Evolutionary conservation across 2,113 vertebrate genomes (phyloP), one percentile per base, ranked within the genome.

Genomic region (Camarhynchus parvulus): DNA sequence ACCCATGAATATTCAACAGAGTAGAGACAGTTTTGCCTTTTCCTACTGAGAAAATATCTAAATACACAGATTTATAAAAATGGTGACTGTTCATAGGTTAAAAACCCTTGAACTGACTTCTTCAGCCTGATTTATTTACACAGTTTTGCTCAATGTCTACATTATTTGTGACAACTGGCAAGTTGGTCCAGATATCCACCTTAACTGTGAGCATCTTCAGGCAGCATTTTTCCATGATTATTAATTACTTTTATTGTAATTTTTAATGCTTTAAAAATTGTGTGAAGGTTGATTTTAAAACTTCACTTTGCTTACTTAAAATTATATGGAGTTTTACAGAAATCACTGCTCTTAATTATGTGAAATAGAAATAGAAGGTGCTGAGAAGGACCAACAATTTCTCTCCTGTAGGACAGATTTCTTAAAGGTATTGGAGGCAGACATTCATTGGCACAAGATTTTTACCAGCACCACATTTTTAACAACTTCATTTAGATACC

Each of bases 51-150:
- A 74, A 70, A 46, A 52, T 62, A 63, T 9, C 19, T 70, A 86
- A 90, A 88, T 12, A 83, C 59, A 52, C 3, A 72, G n/a, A 83
- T 68, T 68, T 52, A 20, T 62, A 49, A 74, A 80, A 90, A 55
- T 44, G 2, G 6, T 58, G 31, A 52, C 19, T 27, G 27, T 87
- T 62, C 28, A 62, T 20, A 44, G 18, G 28, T 2, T 15, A 49
- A 13, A 13, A 9, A 8, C 3, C 28, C 37, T 35, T 73, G 22
- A 80, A 64, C 8, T 0, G 7, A 30, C 1, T 4, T 4, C 31
- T 64, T 89, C 4, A 66, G 2, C 11, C 21, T 53, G 7, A 75
- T 75, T 87, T 61, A 79, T 80, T 83, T 46, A 17, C 5, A 42
- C 13, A 52, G 7, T 62, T 85, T 89, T 88, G 20, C 15, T 76